phyloP scores from a whole-genome alignment of 2,888 invertebrate species.

The Apodemia mormo region DNA sequence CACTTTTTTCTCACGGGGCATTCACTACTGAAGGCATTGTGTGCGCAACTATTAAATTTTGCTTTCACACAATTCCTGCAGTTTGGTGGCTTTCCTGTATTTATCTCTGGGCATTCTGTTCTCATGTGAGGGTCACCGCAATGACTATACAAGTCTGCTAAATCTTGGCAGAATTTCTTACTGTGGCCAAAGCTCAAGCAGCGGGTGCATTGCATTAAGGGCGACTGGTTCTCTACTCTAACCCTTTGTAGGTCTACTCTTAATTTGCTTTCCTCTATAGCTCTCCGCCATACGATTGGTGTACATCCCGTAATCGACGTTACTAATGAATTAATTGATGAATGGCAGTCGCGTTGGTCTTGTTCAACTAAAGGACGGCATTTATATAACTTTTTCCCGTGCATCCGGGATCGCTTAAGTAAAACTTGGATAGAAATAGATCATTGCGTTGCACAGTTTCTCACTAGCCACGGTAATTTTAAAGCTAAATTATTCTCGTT shows the following conservation, averaged over 20 bases:
- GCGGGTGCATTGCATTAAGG: constrained; percentile 24
- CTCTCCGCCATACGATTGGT: too few relatives aligned
- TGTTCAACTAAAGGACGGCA: too few relatives aligned
- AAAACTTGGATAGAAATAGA: too few relatives aligned
- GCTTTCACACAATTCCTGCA: constrained; percentile 25
- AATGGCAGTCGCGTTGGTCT: too few relatives aligned
- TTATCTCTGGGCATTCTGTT: constrained; percentile 19
- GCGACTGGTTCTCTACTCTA: constrained; percentile 20
- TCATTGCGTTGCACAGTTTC: too few relatives aligned
- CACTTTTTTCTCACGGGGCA: constrained; percentile 24
- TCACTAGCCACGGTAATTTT: too few relatives aligned
- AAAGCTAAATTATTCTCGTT: too few relatives aligned
- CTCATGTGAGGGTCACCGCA: constrained; percentile 26
- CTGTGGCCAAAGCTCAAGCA: constrained; percentile 20
- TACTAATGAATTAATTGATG: too few relatives aligned
- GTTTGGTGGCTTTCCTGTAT: neutral
- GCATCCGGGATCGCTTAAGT: too few relatives aligned
- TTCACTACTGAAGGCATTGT: constrained; percentile 22
- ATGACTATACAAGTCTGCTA: constrained; percentile 23
- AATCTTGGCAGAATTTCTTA: constrained; percentile 15
- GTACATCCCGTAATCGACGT: too few relatives aligned
- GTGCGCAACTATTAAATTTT: neutral
- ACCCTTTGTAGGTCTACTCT: constrained; percentile 10
- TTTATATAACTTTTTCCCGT: too few relatives aligned
- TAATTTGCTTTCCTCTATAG: too few relatives aligned